A percentile compares a stretch with the other conserved stretches of the same genome.
Evolutionary conservation across 2,888 invertebrate genomes (phyloP).

Genomic region (Brenthis daphne): DNA sequence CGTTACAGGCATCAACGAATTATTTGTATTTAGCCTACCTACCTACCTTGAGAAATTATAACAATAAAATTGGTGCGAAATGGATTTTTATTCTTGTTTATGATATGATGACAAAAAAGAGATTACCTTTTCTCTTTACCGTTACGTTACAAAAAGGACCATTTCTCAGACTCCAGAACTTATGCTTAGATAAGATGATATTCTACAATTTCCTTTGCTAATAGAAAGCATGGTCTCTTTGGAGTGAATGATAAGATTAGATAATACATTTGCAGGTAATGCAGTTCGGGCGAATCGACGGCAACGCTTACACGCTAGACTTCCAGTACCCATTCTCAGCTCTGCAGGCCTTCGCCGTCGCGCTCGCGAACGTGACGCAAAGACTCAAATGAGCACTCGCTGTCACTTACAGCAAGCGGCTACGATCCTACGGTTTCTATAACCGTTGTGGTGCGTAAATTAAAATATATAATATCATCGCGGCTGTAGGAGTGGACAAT

Average conservation of each 20-base stretch:
- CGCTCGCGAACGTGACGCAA: slow-evolving; percentile 97
- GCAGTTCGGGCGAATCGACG: slow-evolving; percentile 99
- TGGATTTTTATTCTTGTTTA: no score
- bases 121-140: no score
- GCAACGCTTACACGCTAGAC: slow-evolving; percentile 98
- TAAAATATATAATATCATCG: slow-evolving; percentile 5
- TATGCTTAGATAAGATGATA: no score
- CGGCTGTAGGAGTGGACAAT: slow-evolving; percentile 32
- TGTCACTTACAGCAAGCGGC: slow-evolving; percentile 43
- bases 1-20: no score
- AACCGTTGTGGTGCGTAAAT: slow-evolving; percentile 43
- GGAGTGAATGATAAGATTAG: not conserved
- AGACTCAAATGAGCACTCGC: slow-evolving; percentile 88
- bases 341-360: slow-evolving; percentile 98
- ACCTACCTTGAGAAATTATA: no score
- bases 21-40: no score
- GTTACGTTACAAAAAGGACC: no score
- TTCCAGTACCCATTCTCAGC: slow-evolving; percentile 99
- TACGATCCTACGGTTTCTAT: slow-evolving; percentile 47
- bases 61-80: no score
- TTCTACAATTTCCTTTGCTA: no score
- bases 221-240: no score
- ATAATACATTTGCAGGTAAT: slow-evolving; percentile 89
- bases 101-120: no score
- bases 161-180: no score